A percentile compares a stretch with the other conserved stretches of the same genome.
Conservation (phyloP, 2,888 invertebrate species). For the Drosophila phalerata region DNA sequence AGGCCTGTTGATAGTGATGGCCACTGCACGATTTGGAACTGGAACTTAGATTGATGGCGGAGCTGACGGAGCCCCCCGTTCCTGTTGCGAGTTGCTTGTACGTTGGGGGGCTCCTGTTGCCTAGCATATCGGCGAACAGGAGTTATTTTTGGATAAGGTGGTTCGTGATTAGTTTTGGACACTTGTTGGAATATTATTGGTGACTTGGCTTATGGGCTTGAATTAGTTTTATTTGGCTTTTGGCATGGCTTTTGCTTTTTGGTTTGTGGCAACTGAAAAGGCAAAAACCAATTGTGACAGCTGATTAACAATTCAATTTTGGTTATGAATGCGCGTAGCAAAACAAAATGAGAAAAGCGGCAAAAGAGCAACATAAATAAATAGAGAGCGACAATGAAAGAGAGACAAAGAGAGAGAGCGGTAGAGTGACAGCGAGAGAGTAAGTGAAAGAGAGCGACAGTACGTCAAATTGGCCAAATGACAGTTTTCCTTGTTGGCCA, state of each 20-base stretch:
- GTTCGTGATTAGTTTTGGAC: slow-evolving; percentile 39
- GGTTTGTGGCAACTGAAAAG: slow-evolving; percentile 44
- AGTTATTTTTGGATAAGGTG: slow-evolving; percentile 38
- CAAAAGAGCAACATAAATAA: slow-evolving; percentile 14
- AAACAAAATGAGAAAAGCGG: slow-evolving; percentile 61
- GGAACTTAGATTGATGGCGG: slow-evolving; percentile 33
- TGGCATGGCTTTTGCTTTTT: slow-evolving; percentile 28
- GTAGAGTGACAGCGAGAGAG: slow-evolving; percentile 17
- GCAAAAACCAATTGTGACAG: slow-evolving; percentile 25
- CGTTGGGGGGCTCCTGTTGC: slow-evolving; percentile 84
- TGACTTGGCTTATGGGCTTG: slow-evolving; percentile 25
- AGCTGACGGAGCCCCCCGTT: slow-evolving; percentile 83
- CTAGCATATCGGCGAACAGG: slow-evolving; percentile 73
- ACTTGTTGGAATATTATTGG: slow-evolving; percentile 35
- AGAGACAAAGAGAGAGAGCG: neutral
- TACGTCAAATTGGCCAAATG: slow-evolving; percentile 20
- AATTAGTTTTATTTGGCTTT: slow-evolving; percentile 15
- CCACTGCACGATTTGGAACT: slow-evolving; percentile 44
- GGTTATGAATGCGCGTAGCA: slow-evolving; percentile 55
- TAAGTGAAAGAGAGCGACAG: slow-evolving; percentile 7
- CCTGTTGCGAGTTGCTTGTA: slow-evolving; percentile 77
- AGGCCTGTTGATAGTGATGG: slow-evolving; percentile 58
- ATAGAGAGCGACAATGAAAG: slow-evolving; percentile 19
- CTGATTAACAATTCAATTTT: slow-evolving; percentile 36
- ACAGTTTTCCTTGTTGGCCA: slow-evolving; percentile 61